Conservation (phyloP, 2,888 invertebrate species). For the Orthonychiurus folsomi region DNA sequence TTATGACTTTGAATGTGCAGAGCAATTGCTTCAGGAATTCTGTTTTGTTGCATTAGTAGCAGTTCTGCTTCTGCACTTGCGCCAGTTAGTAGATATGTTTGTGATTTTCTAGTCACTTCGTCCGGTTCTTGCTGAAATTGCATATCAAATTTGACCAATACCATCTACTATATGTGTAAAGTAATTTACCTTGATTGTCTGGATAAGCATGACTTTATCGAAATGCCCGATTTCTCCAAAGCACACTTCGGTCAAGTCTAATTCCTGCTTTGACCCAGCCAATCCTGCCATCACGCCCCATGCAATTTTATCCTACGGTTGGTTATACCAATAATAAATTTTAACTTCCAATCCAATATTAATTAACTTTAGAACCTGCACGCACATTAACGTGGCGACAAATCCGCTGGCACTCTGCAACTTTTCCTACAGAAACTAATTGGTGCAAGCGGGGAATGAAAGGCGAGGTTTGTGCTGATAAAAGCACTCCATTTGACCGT, state of each 20-base stretch:
- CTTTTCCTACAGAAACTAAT: slow-evolving; percentile 64
- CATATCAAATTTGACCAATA: slow-evolving; percentile 7
- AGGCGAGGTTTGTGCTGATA: slow-evolving; percentile 63
- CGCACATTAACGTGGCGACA: slow-evolving; percentile 58
- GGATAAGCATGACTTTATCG: slow-evolving; percentile 77
- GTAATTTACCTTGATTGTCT: slow-evolving; percentile 60
- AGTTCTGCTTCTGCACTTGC: slow-evolving; percentile 62
- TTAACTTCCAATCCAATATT: no score
- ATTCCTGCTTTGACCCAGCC: slow-evolving; percentile 74
- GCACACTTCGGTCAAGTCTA: slow-evolving; percentile 86
- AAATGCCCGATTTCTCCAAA: slow-evolving; percentile 81
- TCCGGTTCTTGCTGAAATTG: slow-evolving; percentile 44
- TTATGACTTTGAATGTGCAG: slow-evolving; percentile 61
- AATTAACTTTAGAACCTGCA: background rate
- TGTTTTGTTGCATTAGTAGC: slow-evolving; percentile 58
- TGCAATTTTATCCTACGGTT: slow-evolving; percentile 46
- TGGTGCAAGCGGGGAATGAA: slow-evolving; percentile 57
- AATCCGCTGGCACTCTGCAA: slow-evolving; percentile 76
- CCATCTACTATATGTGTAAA: background rate
- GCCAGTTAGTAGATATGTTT: slow-evolving; percentile 59
- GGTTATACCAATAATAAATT: no score
- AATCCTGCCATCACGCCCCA: slow-evolving; percentile 93
- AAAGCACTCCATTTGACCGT: slow-evolving; percentile 77
- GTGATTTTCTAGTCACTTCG: slow-evolving; percentile 55
- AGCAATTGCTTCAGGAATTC: slow-evolving; percentile 61